These are phyloP conservation scores for Pseudopleuronectes americanus DNA, from an alignment of 2,797 vertebrate species.

Conservation along the genomic window DNA sequence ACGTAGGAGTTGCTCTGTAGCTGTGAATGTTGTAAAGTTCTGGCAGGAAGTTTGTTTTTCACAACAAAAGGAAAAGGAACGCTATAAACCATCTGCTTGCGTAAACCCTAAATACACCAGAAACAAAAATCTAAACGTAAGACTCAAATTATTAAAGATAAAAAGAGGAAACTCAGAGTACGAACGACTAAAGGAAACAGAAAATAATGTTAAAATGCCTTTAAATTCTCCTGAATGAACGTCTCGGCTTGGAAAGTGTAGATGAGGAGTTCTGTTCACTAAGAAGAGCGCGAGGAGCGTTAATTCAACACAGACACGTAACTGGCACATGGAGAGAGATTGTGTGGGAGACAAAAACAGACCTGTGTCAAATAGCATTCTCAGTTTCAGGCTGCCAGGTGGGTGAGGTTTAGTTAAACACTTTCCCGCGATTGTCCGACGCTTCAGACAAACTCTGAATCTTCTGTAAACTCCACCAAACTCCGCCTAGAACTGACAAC, in stretches of 20 bases:
- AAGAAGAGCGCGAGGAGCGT: slow-evolving; percentile 47
- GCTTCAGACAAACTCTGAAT: neutral
- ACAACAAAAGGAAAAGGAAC: slow-evolving; percentile 24
- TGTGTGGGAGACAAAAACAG: slow-evolving; percentile 53
- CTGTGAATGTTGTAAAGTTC: slow-evolving; percentile 36
- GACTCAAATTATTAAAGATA: slow-evolving; percentile 27
- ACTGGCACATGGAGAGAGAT: slow-evolving; percentile 65
- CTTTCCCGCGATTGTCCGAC: slow-evolving; percentile 20
- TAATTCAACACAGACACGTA: slow-evolving; percentile 59
- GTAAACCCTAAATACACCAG: slow-evolving; percentile 28
- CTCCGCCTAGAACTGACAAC: slow-evolving; percentile 32
- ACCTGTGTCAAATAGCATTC: slow-evolving; percentile 56
- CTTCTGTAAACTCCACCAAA: slow-evolving; percentile 10
- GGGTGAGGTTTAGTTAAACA: slow-evolving; percentile 28
- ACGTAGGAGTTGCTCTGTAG: slow-evolving; percentile 1
- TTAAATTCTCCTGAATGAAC: slow-evolving; percentile 26
- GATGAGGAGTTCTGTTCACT: slow-evolving; percentile 38
- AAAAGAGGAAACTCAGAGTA: slow-evolving; percentile 32
- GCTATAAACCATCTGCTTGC: slow-evolving; percentile 22
- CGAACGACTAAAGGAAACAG: slow-evolving; percentile 32
- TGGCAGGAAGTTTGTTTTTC: slow-evolving; percentile 44
- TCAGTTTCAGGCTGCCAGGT: slow-evolving; percentile 30
- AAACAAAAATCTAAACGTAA: slow-evolving; percentile 23
- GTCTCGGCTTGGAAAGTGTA: slow-evolving; percentile 12
- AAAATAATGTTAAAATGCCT: slow-evolving; percentile 31